Evolutionary conservation across 64 coral and sea anemone genomes (phyloP), one percentile per base, ranked within the genome.

Genomic region (Actinia equina): DNA sequence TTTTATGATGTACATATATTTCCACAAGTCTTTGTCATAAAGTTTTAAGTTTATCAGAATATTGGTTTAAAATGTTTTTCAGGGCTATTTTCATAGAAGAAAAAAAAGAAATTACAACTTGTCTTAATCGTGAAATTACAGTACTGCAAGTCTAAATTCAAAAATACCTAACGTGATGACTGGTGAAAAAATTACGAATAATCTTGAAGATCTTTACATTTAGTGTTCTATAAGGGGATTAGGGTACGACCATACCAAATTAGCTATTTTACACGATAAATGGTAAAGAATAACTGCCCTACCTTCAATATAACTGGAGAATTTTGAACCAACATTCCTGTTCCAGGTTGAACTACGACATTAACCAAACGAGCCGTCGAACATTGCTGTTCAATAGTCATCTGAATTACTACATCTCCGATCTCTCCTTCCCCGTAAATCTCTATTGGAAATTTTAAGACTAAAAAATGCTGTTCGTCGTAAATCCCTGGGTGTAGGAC

Each of bases 301-400:
- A 99, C 97, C 97, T 99, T 99, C 59, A 99, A 57, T 60, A 99
- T 95, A 19, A 92, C 88, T 44, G 97, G 91, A 19, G 91, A 89
- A 4, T 90, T 86, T 77, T 92, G 94, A 53, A 90, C 93, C 17
- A 92, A 89, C 83, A 94, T 81, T 18, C 89, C 77, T 10, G 86
- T 43, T 20, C 96, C 93, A 4, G 97, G 93, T 27, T 90, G 93
- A 26, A 99, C 84, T n/a, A 92, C 88, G 59, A 99, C 82, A 51
- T 99, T 99, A 60, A 90, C 78, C 65, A 99, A 84, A 25, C 93
- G 83, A 3, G 84, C 91, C 2, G 93, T 90, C 2, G 97, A 93
- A 37, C 86, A 94, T 44, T 99, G 97, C 44, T 95, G 88, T 88
- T 99, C 97, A 13, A 99, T 84, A 0, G 97, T 87, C 89, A 93